Evolutionary conservation across 2,113 vertebrate genomes (phyloP).

Genomic region (Ursus arctos): DNA sequence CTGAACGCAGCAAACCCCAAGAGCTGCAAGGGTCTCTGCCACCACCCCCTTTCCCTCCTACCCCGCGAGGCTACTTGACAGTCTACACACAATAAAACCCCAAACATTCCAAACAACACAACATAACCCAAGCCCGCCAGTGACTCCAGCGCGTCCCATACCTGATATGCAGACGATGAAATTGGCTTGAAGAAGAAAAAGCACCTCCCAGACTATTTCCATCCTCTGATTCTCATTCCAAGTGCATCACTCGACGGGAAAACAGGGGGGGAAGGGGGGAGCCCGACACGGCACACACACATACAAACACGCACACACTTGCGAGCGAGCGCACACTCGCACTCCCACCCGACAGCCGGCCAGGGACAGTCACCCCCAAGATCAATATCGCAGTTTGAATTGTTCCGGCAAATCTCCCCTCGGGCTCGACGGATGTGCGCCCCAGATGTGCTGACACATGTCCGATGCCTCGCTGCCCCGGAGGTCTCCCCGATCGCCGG

Average conservation of each 20-base stretch:
- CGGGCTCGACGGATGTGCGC: slow-evolving; percentile 92
- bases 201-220: slow-evolving; percentile 99
- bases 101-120: background rate
- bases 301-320: slow-evolving; percentile 71
- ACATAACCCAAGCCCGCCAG: background rate
- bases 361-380: slow-evolving; percentile 80
- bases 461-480: slow-evolving; percentile 86
- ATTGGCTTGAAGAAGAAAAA: slow-evolving; percentile 98
- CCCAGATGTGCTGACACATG: slow-evolving; percentile 94
- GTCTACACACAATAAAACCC: slow-evolving; percentile 35
- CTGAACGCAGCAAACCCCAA: slow-evolving; percentile 19
- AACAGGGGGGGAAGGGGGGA: slow-evolving; percentile 78
- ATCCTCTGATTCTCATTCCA: slow-evolving; percentile 98
- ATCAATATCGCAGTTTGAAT: slow-evolving; percentile 92
- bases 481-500: slow-evolving; percentile 84
- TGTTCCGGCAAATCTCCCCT: slow-evolving; percentile 91
- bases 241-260: slow-evolving; percentile 94
- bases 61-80: background rate
- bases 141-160: slow-evolving; percentile 85
- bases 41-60: background rate
- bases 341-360: slow-evolving; percentile 76
- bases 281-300: slow-evolving; percentile 70
- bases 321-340: slow-evolving; percentile 75
- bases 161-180: slow-evolving; percentile 98
- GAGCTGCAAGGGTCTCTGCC: background rate